Conservation (phyloP, 2,888 invertebrate genomes). For the Tupiocoris notatus region DNA sequence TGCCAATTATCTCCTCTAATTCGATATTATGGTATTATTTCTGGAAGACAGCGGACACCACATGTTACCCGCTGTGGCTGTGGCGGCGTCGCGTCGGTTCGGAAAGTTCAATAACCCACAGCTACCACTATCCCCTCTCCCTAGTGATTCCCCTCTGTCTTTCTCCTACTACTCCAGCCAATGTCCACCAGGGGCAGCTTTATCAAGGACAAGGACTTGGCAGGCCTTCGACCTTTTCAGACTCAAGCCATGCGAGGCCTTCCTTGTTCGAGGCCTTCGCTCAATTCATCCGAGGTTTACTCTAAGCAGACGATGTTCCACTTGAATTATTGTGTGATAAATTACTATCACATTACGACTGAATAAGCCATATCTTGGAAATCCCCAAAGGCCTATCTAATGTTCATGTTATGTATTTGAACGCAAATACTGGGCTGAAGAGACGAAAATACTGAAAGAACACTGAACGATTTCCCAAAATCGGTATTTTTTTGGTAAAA, state of each 20-base stretch:
- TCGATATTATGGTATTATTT: background rate
- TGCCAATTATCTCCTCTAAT: background rate
- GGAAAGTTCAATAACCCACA: background rate
- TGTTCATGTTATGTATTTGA: no score
- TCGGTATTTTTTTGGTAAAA: no score
- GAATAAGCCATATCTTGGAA: no score
- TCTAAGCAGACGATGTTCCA: no score
- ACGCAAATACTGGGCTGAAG: no score
- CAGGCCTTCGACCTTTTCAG: slow-evolving; percentile 29
- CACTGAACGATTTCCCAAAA: no score
- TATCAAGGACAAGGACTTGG: slow-evolving; percentile 35
- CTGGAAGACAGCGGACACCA: background rate
- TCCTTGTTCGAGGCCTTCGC: background rate
- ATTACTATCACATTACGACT: no score
- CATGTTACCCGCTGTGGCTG: background rate
- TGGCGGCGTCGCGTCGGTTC: background rate
- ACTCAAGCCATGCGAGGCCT: background rate
- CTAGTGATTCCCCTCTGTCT: background rate
- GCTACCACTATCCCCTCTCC: background rate
- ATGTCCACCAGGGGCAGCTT: slow-evolving; percentile 16
- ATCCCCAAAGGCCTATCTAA: no score
- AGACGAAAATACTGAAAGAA: no score
- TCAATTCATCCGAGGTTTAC: no score
- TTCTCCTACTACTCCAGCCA: background rate
- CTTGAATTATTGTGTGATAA: no score